Evolutionary conservation across 2,113 vertebrate species (phyloP).

Genomic region (Ascaphus truei): DNA sequence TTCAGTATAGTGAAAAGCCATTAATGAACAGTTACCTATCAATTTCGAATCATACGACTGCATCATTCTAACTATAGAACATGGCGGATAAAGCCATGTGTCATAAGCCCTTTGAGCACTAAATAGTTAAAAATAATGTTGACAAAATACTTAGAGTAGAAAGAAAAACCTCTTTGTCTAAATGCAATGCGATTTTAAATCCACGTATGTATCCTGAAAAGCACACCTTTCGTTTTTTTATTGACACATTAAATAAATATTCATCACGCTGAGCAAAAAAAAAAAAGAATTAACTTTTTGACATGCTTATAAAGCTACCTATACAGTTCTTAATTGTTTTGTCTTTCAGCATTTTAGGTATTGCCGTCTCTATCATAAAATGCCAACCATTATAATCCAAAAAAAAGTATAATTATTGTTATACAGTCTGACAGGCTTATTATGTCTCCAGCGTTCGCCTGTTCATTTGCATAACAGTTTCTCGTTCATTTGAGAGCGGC

Average conservation of each 20-base stretch:
- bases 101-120: too few species aligned
- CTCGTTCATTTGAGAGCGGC: constrained; percentile 42
- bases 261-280: constrained; percentile 54
- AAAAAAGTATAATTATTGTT: constrained; percentile 61
- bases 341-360: constrained; percentile 43
- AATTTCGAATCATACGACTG: too few species aligned
- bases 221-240: constrained; percentile 52
- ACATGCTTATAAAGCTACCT: constrained; percentile 44
- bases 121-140: too few species aligned
- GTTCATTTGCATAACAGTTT: constrained; percentile 54
- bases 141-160: too few species aligned
- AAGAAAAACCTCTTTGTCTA: neutral
- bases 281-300: constrained; percentile 54
- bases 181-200: neutral
- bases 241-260: constrained; percentile 57
- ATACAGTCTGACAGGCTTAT: constrained; percentile 47
- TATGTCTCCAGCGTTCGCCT: constrained; percentile 51
- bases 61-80: too few species aligned
- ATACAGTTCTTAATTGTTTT: constrained; percentile 51
- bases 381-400: constrained; percentile 53
- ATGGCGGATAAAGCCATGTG: too few species aligned
- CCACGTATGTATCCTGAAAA: constrained; percentile 31
- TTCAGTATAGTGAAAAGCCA: too few species aligned
- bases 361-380: constrained; percentile 41
- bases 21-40: too few species aligned